A percentile compares a stretch with the other conserved stretches of the same genome.
Evolutionary conservation across 2,113 vertebrate species (phyloP).

Genomic region (Cariama cristata): DNA sequence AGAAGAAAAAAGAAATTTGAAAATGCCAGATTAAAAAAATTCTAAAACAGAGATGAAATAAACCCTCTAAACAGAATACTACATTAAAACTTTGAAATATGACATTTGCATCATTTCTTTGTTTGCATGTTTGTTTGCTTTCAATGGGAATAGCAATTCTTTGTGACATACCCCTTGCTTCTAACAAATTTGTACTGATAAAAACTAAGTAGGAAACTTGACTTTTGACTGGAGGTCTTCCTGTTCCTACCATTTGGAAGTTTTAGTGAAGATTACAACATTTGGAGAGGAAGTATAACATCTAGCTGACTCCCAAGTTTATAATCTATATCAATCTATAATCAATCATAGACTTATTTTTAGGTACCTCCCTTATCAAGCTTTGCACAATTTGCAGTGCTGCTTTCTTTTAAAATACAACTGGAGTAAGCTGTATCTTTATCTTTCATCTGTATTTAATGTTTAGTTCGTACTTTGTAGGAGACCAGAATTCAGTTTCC

Average conservation of each 20-base stretch:
- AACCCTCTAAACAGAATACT: not conserved
- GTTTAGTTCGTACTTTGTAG: not conserved
- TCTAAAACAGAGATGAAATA: not conserved
- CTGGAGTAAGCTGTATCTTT: not conserved
- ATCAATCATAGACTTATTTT: not conserved
- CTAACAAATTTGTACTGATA: not conserved
- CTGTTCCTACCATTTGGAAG: not conserved
- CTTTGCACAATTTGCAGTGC: not conserved
- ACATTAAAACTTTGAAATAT: not conserved
- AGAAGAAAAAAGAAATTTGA: not conserved
- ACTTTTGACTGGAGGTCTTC: not conserved
- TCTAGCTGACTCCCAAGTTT: not conserved
- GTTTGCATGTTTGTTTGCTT: not conserved
- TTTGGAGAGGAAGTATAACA: not conserved
- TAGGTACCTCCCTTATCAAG: not conserved
- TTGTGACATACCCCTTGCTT: not conserved
- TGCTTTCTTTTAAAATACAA: not conserved
- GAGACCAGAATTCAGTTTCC: not conserved
- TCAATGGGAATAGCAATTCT: not conserved
- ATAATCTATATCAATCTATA: not conserved
- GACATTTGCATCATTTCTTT: not conserved
- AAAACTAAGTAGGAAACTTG: not conserved
- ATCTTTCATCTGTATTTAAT: not conserved
- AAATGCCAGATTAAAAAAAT: not conserved
- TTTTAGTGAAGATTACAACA: not conserved